These are phyloP conservation scores for Paradoxurus hermaphroditus DNA, from an alignment of 2,113 vertebrate genomes.

Conservation along the genomic window DNA sequence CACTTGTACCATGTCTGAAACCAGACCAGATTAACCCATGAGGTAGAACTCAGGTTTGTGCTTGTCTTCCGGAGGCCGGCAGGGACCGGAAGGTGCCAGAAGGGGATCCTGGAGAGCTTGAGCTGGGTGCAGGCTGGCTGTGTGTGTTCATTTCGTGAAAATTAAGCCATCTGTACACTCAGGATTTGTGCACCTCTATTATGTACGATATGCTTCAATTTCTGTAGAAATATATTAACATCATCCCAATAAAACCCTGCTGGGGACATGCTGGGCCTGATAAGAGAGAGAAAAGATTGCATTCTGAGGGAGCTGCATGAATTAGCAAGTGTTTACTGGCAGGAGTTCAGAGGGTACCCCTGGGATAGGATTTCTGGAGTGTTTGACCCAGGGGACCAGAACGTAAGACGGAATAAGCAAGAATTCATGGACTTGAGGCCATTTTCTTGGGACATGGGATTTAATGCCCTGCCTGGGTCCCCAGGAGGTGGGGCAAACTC, in stretches of 20 bases:
- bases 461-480: background rate
- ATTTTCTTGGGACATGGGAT: background rate
- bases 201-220: background rate
- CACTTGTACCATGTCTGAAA: background rate
- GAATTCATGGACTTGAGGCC: background rate
- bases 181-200: background rate
- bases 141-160: background rate
- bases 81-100: fast-evolving
- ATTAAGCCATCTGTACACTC: background rate
- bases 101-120: background rate
- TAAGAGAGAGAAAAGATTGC: background rate
- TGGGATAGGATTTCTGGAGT: background rate
- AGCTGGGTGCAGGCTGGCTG: background rate
- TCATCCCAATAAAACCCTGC: background rate
- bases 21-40: background rate
- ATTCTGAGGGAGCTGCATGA: background rate
- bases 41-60: fast-evolving
- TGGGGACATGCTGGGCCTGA: background rate
- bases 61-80: background rate
- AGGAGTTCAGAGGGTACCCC: background rate
- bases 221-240: background rate
- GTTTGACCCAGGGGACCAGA: background rate
- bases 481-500: background rate
- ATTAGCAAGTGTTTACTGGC: background rate
- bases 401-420: background rate